A percentile compares a stretch with the other conserved stretches of the same genome.
These are phyloP conservation scores for Portevinia maculata DNA, from an alignment of 2,888 invertebrate genomes.

Conservation along the genomic window DNA sequence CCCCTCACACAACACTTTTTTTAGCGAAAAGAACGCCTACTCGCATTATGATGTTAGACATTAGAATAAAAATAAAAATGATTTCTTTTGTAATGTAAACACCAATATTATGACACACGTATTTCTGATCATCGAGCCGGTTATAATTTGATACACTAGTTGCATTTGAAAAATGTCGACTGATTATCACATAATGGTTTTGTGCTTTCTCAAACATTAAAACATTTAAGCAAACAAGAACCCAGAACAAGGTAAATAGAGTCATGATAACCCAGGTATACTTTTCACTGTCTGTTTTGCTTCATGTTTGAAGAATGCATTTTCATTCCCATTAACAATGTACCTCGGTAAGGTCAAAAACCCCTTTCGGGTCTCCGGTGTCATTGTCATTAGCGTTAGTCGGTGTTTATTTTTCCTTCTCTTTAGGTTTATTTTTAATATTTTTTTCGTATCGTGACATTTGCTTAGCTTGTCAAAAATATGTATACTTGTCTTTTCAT, in stretches of 20 bases:
- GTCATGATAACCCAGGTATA: conserved; percentile 4
- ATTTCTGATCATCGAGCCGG: conserved; percentile 7
- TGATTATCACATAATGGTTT: conserved; percentile 55
- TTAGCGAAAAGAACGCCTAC: too few relatives aligned
- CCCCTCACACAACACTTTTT: too few relatives aligned
- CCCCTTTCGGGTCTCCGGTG: conserved; percentile 50
- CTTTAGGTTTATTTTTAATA: neutral
- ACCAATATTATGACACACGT: neutral
- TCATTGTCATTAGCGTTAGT: conserved; percentile 56
- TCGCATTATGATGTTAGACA: too few relatives aligned
- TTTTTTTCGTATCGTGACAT: conserved; percentile 29
- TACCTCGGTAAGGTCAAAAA: conserved; percentile 59
- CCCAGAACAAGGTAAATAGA: conserved; percentile 12
- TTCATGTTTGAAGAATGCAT: conserved; percentile 54
- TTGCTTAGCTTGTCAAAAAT: conserved; percentile 37
- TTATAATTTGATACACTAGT: conserved; percentile 4
- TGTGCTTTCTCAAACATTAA: conserved; percentile 35
- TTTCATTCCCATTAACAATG: conserved; percentile 50
- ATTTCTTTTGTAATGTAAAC: too few relatives aligned
- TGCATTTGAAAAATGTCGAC: conserved; percentile 47
- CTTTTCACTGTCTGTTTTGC: conserved; percentile 11
- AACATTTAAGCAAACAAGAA: conserved; percentile 55
- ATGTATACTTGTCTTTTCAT: conserved; percentile 1
- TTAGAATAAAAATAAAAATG: too few relatives aligned
- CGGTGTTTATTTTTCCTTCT: conserved; percentile 22